These are phyloP conservation scores for Volucella inflata DNA, from an alignment of 2,888 invertebrate species.

Conservation along the genomic window DNA sequence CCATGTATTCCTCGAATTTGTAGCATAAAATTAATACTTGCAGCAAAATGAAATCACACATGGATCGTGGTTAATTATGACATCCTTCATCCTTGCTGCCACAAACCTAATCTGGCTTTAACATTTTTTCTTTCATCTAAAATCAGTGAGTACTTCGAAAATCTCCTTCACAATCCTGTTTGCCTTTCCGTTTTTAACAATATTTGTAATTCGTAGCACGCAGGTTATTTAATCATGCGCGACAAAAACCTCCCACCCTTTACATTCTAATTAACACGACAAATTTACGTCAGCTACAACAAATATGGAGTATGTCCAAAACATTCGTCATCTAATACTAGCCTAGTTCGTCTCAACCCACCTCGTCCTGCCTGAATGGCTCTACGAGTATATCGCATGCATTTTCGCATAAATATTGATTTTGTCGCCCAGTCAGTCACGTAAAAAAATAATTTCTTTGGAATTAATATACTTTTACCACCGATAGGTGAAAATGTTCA, in stretches of 20 bases:
- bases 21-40: no score
- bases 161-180: slow-evolving; percentile 36
- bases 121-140: no score
- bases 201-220: slow-evolving; percentile 35
- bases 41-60: no score
- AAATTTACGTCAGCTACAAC: slow-evolving; percentile 54
- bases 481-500: slow-evolving; percentile 39
- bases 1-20: no score
- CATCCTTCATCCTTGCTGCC: no score
- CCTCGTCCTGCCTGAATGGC: slow-evolving; percentile 2
- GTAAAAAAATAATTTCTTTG: slow-evolving; percentile 58
- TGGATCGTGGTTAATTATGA: no score
- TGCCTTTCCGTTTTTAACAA: slow-evolving; percentile 33
- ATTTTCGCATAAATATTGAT: slow-evolving; percentile 67
- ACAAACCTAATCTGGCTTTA: neutral
- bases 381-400: slow-evolving; percentile 56
- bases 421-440: slow-evolving; percentile 67
- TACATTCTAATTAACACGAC: slow-evolving; percentile 37
- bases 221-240: slow-evolving; percentile 36
- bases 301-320: slow-evolving; percentile 50
- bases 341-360: neutral
- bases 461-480: slow-evolving; percentile 36
- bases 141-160: slow-evolving; percentile 22
- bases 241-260: neutral
- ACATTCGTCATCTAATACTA: slow-evolving; percentile 40